Base-by-base conservation (phyloP, 2,797 vertebrate genomes). In the Urosaurus nigricauda region DNA sequence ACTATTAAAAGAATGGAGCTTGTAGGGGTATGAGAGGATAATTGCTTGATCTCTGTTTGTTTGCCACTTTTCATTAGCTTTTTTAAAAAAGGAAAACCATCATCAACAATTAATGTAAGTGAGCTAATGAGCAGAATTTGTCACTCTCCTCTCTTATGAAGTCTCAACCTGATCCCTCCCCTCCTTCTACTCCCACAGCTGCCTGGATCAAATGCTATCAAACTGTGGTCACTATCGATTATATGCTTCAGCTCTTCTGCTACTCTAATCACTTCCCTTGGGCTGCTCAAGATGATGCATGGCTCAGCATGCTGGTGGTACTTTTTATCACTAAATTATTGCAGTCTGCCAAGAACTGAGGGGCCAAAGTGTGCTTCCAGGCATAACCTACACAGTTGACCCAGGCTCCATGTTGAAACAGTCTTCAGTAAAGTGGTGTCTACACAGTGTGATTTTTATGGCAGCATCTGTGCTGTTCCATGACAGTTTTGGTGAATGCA, bases 1-100 rank as follows among this genome's bases (percentile, higher is more conserved):
- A 73, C 68, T 2, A 86, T 90, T 68, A 91, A 35, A 35, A 94
- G 78, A 92, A 84, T 37, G 90, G 29, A 92, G 12, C 17, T 86
- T 70, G 68, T 88, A 43, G 47, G 24, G 89, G 78, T 0, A 81
- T 82, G 47, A 84, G 56, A 26, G 0, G 29, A 58, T 74, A 73
- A 71, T 90, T 86, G 37, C 84, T 73, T 47, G 79, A 73, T 90
- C 47, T 75, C n/a, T 74, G 84, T 71, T 16, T 88, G 47, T 75
- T 93, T 84, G 60, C 83, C 24, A 82, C 2, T 11, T 81, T 12
- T 85, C 79, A 89, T 83, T 1, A 82, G 17, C 2, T 77, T 86
- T 40, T 68, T 82, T 11, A 58, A 58, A 56, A 75, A 29, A 6
- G 63, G 56, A 84, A 89, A 83, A 80, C 90, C 82, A 65, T 60